These are phyloP conservation scores for Corydoras sp. DNA, from an alignment of 2,113 vertebrate genomes.

Conservation along the genomic window DNA sequence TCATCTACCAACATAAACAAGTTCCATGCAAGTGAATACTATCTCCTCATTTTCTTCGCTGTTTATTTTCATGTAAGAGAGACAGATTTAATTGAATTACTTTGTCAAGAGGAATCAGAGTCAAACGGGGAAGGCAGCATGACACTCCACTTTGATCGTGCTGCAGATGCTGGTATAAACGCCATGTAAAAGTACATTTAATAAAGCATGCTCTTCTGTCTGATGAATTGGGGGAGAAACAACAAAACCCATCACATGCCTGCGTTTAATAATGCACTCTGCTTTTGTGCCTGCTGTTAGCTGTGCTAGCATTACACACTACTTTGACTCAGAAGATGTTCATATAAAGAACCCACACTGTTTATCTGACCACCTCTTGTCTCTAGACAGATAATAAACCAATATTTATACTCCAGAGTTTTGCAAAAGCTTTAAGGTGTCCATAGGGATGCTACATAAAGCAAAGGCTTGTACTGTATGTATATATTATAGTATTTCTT, in stretches of 20 bases:
- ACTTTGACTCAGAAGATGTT: constrained; percentile 37
- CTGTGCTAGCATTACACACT: constrained; percentile 49
- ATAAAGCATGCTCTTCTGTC: constrained; percentile 64
- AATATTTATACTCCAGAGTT: no score
- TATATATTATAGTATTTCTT: no score
- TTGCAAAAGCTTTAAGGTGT: no score
- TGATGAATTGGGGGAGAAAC: constrained; percentile 63
- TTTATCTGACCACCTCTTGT: background rate
- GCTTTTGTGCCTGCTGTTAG: constrained; percentile 37
- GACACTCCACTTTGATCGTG: constrained; percentile 61
- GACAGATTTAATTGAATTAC: constrained; percentile 62
- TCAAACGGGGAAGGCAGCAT: constrained; percentile 28
- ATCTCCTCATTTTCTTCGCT: constrained; percentile 31
- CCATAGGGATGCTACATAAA: background rate
- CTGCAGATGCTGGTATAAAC: constrained; percentile 53
- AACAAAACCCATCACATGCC: constrained; percentile 54
- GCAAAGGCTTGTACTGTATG: constrained; percentile 14
- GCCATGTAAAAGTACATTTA: constrained; percentile 64
- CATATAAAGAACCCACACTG: background rate
- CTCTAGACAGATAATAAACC: constrained; percentile 18
- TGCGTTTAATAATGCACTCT: constrained; percentile 64
- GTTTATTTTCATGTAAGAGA: constrained; percentile 51
- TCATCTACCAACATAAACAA: background rate
- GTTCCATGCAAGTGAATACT: constrained; percentile 38
- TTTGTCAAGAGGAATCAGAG: constrained; percentile 49